Base-by-base conservation (phyloP, 2,888 invertebrate species). In the Bugula neritina region DNA sequence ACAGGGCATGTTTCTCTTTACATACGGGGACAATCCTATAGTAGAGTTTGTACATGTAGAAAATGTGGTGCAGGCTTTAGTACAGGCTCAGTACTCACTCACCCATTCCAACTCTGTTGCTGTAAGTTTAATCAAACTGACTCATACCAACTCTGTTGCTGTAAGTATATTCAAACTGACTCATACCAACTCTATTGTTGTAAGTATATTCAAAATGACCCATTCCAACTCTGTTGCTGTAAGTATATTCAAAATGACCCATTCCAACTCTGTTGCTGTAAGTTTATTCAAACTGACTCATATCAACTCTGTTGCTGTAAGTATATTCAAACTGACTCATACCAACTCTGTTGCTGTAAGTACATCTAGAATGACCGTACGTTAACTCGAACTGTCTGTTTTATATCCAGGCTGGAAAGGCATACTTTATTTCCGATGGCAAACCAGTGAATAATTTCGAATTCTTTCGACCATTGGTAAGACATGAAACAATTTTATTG, bases 341-440 rank as follows among this genome's bases (percentile, higher is more conserved):
- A 5, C 63, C 34, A 27, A 27, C 31, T 72, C 69, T 43, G 27
- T 35, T 34, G 63, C 72, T 31, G 63, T 72, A 27, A 69, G 72
- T 10, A 21, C 31, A 10, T 10, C 17, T 17, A 43, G n/a, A n/a
- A n/a, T n/a, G n/a, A n/a, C n/a, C n/a, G n/a, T n/a, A n/a, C n/a
- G n/a, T n/a, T n/a, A n/a, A n/a, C n/a, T n/a, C n/a, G n/a, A n/a
- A 43, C 43, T 17, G 17, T 43, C 10, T 63, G 2, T 63, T 27
- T 63, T 25, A 27, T 63, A n/a, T 35, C 10, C 79, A 84, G 81
- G 83, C 81, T 63, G 85, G 85, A 1, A 81, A 86, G 73, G 82
- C 81, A 1, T 86, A 85, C 74, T 85, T 85, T 75, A 80, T 86
- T 27, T 83, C 83, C 35, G 86, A 86, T 78, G 82, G 81, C 71